Evolutionary conservation across 1,140 invertebrate genomes (phyloP), one percentile per base, ranked within the genome.

Genomic region (Argopecten irradians): DNA sequence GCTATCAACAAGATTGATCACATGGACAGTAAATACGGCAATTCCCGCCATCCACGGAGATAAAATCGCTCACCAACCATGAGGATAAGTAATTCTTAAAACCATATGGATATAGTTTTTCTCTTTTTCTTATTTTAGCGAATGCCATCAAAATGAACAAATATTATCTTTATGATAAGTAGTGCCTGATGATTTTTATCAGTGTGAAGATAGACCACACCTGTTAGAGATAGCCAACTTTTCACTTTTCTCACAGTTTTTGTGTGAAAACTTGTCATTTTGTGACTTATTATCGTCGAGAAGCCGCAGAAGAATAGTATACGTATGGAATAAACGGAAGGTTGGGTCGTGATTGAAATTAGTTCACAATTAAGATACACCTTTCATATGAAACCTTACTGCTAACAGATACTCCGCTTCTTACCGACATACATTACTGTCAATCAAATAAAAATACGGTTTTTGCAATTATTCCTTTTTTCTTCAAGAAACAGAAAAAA

Each of bases 101-200:
- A 71, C 55, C 55, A 71, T 71, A 71, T 71, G 55, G 55, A 71
- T n/a, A 71, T 71, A 71, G 55, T 71, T 71, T 71, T 71, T 71
- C 55, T 71, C 55, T 71, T n/a, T 71, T 71, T 71, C 55, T 71
- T 71, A 71, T 71, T 71, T 71, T 71, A 71, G 55, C 55, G 55
- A n/a, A 71, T 71, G n/a, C 55, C 55, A 71, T 71, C 55, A 71
- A 71, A 71, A 71, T 71, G 55, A 71, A 71, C 55, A 71, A 71
- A 71, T 71, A 71, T 71, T 71, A 71, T 71, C 55, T 71, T 71
- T 71, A 71, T 71, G 55, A 71, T 71, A 71, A 71, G 55, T 71
- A 28, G 55, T 71, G 55, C 55, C 28, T 22, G 55, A n/a, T 16
- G 55, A 71, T 71, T 71, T 71, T 71, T 71, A 71, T 71, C 55